Evolutionary conservation across 2,797 vertebrate genomes (phyloP), one percentile per base, ranked within the genome.

Genomic region (Amblyraja radiata): DNA sequence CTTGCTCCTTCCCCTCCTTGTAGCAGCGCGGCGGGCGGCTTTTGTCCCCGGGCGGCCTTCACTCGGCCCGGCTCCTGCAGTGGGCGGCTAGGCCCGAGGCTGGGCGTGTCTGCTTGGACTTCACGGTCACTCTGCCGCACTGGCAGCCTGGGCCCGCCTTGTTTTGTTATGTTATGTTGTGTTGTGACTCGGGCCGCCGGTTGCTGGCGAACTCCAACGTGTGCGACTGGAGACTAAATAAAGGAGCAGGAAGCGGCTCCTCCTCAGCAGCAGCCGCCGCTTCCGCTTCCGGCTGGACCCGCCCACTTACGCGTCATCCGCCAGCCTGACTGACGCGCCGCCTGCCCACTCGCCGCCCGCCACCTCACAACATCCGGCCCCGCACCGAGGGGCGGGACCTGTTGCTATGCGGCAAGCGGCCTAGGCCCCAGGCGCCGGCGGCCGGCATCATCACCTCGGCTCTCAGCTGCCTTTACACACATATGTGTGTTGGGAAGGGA

Each of bases 401-500:
- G 90, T 91, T 91, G 68, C 90, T 91, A 91, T 91, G 90, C 90
- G 90, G 90, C 90, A 91, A 74, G 36, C 21, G 68, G 71, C 8
- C 10, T 25, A 91, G 90, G 90, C 68, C 61, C 61, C n/a, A 63
- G 81, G 25, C 58, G 88, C 63, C 32, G 65, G 14, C 65, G 25
- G 86, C n/a, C 32, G 32, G 6, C 18, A 36, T 71, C 14, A 21
- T n/a, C 9, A 16, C 8, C 0, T 0, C 9, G 46, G 5, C 0
- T 0, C 5, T 54, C 5, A 0, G 46, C 46, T 54, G 46, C 46
- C 46, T 54, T 54, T 54, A 54, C 46, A 54, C 46, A 54, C 46
- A 54, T 68, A 6, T 68, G n/a, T 90, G 1, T 18, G 58, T 80
- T 18, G 28, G 61, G 23, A 86, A 46, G 46, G 11, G 14, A 13